phyloP scores from a whole-genome alignment of 2,888 invertebrate genomes.

The Drosophila greeni region DNA sequence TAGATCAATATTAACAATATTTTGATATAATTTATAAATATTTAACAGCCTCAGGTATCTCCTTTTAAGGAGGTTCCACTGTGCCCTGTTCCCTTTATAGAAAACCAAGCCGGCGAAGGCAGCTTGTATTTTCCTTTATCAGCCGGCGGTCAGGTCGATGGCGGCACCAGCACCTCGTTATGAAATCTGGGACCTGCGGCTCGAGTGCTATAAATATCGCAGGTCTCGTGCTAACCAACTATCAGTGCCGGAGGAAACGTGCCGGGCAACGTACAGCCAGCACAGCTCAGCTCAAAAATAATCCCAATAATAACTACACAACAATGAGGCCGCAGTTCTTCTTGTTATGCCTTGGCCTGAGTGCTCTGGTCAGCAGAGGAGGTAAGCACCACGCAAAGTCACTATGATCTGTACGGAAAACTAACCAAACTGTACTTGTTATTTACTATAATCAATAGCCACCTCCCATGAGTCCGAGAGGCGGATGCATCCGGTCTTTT shows the following conservation, averaged over 20 bases:
- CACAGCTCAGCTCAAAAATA: constrained; percentile 7
- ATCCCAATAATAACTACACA: constrained; percentile 26
- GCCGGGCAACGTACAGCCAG: constrained; percentile 39
- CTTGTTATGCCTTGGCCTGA: constrained; percentile 30
- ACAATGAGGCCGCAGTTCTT: constrained; percentile 51
- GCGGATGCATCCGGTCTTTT: constrained; percentile 75
- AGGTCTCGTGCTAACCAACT: constrained; percentile 56
- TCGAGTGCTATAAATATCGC: constrained; percentile 57
- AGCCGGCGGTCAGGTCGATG: constrained; percentile 41
- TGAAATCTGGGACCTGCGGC: constrained; percentile 31
- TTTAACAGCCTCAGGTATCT: neutral
- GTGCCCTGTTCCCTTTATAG: constrained; percentile 15
- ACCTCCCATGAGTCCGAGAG: constrained; percentile 55
- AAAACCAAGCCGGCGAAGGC: constrained; percentile 8
- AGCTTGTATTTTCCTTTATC: constrained; percentile 55
- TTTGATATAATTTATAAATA: too few species aligned
- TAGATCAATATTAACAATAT: too few species aligned
- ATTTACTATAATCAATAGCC: constrained; percentile 15
- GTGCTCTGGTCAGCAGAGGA: constrained; percentile 37
- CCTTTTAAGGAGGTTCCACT: constrained; percentile 20
- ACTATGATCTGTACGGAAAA: neutral
- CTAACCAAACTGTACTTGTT: constrained; percentile 38
- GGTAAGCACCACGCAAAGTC: constrained; percentile 43
- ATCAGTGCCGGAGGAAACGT: constrained; percentile 63
- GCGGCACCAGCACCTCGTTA: constrained; percentile 47